phyloP scores from a whole-genome alignment of 1,140 invertebrate species.

The Bombus sylvicola region DNA sequence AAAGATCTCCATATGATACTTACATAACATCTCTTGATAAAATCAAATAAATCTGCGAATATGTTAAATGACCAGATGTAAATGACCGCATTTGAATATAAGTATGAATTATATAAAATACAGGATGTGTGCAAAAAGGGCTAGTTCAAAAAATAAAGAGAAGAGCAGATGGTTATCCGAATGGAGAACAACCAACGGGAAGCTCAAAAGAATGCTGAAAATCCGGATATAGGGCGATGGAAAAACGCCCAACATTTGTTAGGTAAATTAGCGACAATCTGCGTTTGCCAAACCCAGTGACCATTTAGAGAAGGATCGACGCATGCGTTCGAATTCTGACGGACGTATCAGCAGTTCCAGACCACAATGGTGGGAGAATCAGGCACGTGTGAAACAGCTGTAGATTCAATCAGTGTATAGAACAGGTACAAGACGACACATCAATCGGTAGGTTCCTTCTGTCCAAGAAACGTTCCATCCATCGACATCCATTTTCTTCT shows the following conservation, averaged over 20 bases:
- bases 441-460: not conserved
- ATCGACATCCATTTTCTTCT: not conserved
- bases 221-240: not conserved
- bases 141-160: not conserved
- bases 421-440: conserved; percentile 32
- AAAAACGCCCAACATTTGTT: conserved; percentile 24
- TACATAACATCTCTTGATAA: too few species aligned
- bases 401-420: conserved; percentile 49
- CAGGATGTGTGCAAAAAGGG: not conserved
- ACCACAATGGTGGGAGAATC: conserved; percentile 9
- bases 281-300: conserved; percentile 27
- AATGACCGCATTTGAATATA: too few species aligned
- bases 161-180: not conserved
- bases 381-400: conserved; percentile 56
- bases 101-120: not conserved
- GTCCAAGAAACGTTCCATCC: not conserved
- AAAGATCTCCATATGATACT: too few species aligned
- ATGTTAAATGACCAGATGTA: too few species aligned
- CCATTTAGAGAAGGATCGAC: conserved; percentile 42
- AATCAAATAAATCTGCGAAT: too few species aligned
- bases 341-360: not conserved
- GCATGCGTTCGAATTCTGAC: conserved; percentile 53
- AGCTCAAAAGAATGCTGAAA: not conserved
- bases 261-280: conserved; percentile 49
- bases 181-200: not conserved